Base-by-base conservation (phyloP, 2,797 vertebrate genomes). In the Lacerta viridis region DNA sequence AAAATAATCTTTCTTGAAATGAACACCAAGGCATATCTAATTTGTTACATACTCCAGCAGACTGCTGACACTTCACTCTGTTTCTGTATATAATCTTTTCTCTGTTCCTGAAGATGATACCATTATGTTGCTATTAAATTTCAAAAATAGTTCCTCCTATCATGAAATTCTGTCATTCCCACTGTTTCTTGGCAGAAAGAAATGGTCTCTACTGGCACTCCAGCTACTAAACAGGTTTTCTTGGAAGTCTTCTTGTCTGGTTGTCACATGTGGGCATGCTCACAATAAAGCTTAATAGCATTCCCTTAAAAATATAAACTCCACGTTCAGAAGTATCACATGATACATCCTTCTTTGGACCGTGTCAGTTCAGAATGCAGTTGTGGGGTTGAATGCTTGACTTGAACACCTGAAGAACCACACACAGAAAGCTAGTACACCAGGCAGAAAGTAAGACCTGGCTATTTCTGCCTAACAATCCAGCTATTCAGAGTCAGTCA, bases 131-230 rank as follows among this genome's bases (percentile, higher is more conserved):
- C 89, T 68, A 83, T 11, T 72, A 78, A 80, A 74, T 87, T 88
- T 90, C 23, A 88, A 43, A 91, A 79, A 15, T 83, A 91, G 88
- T 89, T 55, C 13, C 13, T 89, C 20, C 83, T 91, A 59, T 77
- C 80, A 69, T 78, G 59, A 74, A 25, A 76, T 84, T 2, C 2
- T 81, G 72, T 90, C 72, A 69, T 66, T 85, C 87, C 85, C 29
- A 33, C 64, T 88, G 71, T 83, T 93, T 23, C 75, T 91, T 59
- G 46, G 83, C 82, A 87, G 91, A 91, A 81, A 93, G 15, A 84
- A 90, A 88, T 78, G 0, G 76, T 33, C 25, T 86, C 50, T 76
- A 2, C 43, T 46, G 77, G 86, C 81, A 84, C 20, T 46, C 0
- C 55, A 39, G 79, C 55, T 87, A 1, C 33, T 15, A 36, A 87